phyloP scores from a whole-genome alignment of 1,140 invertebrate species.

The Scylla paramamosain region DNA sequence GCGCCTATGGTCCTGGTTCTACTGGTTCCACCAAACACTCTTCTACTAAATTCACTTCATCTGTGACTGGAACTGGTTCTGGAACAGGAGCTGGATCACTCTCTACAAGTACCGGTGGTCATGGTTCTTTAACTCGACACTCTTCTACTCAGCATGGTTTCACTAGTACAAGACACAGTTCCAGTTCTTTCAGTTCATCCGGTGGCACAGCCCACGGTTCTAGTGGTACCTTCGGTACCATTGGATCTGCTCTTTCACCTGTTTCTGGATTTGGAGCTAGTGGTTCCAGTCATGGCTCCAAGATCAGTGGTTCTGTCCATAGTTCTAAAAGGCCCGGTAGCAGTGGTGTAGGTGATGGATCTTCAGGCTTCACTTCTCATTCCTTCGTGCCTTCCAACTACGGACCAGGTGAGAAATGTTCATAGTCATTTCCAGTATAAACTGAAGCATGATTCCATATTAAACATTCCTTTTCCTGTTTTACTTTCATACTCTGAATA shows the following conservation, averaged over 20 bases:
- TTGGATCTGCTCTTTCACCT: neutral
- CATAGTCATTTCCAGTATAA: neutral
- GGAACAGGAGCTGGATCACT: neutral
- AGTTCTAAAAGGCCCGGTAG: neutral
- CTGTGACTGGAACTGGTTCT: neutral
- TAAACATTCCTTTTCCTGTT: neutral
- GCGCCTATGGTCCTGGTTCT: neutral
- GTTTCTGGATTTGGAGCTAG: neutral
- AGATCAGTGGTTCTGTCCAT: neutral
- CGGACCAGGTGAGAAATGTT: conserved; percentile 21
- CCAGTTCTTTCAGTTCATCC: neutral
- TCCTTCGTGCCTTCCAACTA: neutral
- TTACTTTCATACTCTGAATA: neutral
- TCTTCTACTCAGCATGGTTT: neutral
- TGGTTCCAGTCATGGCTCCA: neutral
- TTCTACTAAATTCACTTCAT: neutral
- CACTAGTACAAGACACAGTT: neutral
- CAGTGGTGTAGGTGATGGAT: neutral
- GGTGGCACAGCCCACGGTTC: neutral
- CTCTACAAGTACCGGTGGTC: neutral
- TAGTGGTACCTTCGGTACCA: neutral
- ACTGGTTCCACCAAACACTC: neutral
- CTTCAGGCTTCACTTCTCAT: conserved; percentile 31
- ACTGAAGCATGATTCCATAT: neutral
- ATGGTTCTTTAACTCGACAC: conserved; percentile 8